Percentiles rank a stretch among this genome's conserved stretches.
Conservation (phyloP, 1,140 invertebrate genomes). For the Phymastichus coffea region DNA sequence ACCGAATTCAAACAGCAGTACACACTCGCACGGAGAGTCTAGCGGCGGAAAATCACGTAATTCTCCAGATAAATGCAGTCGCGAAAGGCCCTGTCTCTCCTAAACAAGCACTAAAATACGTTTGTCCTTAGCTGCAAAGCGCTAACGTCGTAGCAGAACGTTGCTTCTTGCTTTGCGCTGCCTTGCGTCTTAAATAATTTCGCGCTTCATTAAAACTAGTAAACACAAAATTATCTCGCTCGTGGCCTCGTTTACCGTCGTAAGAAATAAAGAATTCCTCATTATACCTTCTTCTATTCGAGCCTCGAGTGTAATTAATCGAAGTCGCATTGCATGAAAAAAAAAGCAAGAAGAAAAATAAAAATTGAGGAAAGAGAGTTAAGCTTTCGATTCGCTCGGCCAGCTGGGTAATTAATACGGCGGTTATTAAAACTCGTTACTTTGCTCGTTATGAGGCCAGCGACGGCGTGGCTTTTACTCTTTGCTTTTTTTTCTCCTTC, state of each 20-base stretch:
- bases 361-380: neutral
- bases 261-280: neutral
- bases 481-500: neutral
- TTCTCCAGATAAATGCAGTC: too few species aligned
- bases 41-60: too few species aligned
- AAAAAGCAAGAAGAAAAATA: neutral
- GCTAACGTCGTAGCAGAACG: too few species aligned
- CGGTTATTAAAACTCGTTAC: slow-evolving; percentile 37
- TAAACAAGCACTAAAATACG: too few species aligned
- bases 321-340: neutral
- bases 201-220: slow-evolving; percentile 17
- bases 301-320: slow-evolving; percentile 2
- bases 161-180: too few species aligned
- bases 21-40: too few species aligned
- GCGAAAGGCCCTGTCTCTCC: too few species aligned
- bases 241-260: too few species aligned
- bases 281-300: neutral
- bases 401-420: slow-evolving; percentile 37
- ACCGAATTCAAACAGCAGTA: too few species aligned
- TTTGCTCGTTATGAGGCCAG: slow-evolving; percentile 22
- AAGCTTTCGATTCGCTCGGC: slow-evolving; percentile 14
- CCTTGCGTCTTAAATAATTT: slow-evolving; percentile 23
- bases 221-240: slow-evolving; percentile 14
- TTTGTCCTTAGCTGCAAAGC: too few species aligned
- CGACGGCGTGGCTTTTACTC: slow-evolving; percentile 10